These are phyloP conservation scores for Corythornis vintsioides DNA, from an alignment of 2,113 vertebrate genomes.

Conservation along the genomic window DNA sequence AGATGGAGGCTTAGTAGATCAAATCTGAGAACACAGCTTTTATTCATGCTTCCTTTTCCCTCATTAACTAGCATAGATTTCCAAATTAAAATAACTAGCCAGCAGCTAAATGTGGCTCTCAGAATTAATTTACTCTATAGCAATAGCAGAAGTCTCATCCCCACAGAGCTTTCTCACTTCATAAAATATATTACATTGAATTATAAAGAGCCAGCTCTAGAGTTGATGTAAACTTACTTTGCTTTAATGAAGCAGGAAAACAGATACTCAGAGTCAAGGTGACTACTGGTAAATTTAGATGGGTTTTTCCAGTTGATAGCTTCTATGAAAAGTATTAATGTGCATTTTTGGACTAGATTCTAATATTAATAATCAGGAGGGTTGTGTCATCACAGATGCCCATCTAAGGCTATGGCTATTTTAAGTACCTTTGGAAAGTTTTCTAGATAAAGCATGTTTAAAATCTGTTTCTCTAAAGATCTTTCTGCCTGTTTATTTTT, in stretches of 20 bases:
- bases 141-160: neutral
- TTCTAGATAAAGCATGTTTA: neutral
- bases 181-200: neutral
- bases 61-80: neutral
- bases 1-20: neutral
- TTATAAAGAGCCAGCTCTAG: neutral
- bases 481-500: neutral
- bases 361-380: neutral
- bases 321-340: neutral
- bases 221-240: neutral
- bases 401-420: neutral
- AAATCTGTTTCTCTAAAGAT: neutral
- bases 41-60: neutral
- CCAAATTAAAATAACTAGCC: neutral
- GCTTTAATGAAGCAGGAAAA: neutral
- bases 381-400: neutral
- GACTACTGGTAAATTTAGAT: neutral
- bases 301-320: neutral
- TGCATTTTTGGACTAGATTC: neutral
- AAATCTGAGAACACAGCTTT: neutral
- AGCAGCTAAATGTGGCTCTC: neutral
- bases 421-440: neutral
- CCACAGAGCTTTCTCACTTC: neutral
- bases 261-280: neutral
- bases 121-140: neutral